Evolutionary conservation across 2,113 vertebrate genomes (phyloP), one percentile per base, ranked within the genome.

Genomic region (Ochotona princeps): DNA sequence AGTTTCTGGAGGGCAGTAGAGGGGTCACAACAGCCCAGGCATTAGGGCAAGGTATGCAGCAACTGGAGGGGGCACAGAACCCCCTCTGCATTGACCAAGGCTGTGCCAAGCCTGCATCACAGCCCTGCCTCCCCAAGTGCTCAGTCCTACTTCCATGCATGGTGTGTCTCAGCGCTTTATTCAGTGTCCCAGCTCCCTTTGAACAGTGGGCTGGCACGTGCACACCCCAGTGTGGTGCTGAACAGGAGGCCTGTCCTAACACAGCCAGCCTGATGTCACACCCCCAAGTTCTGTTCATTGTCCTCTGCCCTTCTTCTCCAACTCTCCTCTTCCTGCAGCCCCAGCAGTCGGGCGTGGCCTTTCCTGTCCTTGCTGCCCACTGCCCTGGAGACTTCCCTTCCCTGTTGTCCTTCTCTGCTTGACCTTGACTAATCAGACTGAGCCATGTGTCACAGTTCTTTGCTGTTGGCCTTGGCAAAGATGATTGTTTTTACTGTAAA

Each of bases 401-500:
- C 1, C 23, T 8, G 15, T 8, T 2, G 54, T 18, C 17, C 25
- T 3, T 76, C 74, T 63, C 47, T 70, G 49, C 38, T 87, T 54
- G 38, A 5, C 30, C 32, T 38, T 81, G 54, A 72, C 61, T 84
- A 17, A 54, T 49, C 51, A 51, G 49, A 25, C 60, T 81, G 25
- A 63, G 5, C 54, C 13, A 12, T 67, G 57, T 21, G 35, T 87
- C 67, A 80, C 21, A 87, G 54, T 21, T 57, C 44, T 35, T 74
- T 72, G 28, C n/a, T 78, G 57, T 73, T 90, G 86, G 93, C 47
- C 49, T 82, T 90, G 82, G 73, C 82, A 94, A 57, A 89, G 35
- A 49, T 78, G 5, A 83, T 76, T 63, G 73, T 89, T 26, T 79
- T n/a, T 83, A 60, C 13, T 21, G 73, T 23, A 72, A 78, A 83